Conservation (phyloP, 2,797 vertebrate genomes). For the Hyperoplus immaculatus region DNA sequence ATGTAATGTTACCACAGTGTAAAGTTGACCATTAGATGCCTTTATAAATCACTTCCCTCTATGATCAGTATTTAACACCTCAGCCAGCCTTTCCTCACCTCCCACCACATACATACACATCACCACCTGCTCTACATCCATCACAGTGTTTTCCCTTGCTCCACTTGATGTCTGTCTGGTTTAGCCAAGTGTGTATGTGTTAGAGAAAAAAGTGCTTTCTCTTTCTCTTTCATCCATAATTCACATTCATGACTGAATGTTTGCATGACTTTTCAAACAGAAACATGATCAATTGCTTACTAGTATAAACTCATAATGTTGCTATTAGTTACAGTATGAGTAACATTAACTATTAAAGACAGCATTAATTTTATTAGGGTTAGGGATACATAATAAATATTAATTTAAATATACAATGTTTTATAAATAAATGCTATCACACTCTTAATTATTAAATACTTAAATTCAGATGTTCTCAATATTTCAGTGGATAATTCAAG, state of each 20-base stretch:
- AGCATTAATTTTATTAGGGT: not conserved
- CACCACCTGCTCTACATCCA: slow-evolving; percentile 43
- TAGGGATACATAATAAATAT: not conserved
- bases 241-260: not conserved
- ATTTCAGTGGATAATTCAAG: not conserved
- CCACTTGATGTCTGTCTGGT: slow-evolving; percentile 34
- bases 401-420: slow-evolving; percentile 10
- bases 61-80: not conserved
- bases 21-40: not conserved
- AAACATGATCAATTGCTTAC: not conserved
- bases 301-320: not conserved
- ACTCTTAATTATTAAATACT: not conserved
- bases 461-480: not conserved
- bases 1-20: not conserved
- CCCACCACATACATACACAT: slow-evolving; percentile 4
- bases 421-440: not conserved
- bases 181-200: not conserved
- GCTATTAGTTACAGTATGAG: not conserved
- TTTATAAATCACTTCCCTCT: not conserved
- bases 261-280: not conserved
- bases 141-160: slow-evolving; percentile 22
- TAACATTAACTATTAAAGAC: not conserved
- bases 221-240: not conserved
- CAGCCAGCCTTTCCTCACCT: not conserved
- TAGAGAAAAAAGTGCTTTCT: slow-evolving; percentile 3